Percentiles rank a stretch among this genome's conserved stretches.
phyloP scores from a whole-genome alignment of 2,888 invertebrate species.

The Rhamphomyia laevipes region DNA sequence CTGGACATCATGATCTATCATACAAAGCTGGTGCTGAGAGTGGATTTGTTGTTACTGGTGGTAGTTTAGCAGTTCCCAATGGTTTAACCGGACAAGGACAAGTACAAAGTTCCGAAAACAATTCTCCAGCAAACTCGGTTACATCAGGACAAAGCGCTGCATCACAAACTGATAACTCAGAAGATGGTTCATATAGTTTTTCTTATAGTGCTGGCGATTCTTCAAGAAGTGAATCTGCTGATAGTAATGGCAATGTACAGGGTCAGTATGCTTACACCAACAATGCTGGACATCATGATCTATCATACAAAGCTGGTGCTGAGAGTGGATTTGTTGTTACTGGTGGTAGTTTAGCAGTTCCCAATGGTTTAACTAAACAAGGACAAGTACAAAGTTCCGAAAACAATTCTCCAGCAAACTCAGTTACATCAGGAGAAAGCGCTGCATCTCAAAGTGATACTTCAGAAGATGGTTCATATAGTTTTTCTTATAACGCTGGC shows the following conservation, averaged over 20 bases:
- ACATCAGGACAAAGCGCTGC: no score
- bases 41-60: slow-evolving; percentile 44
- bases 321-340: slow-evolving; percentile 50
- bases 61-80: slow-evolving; percentile 23
- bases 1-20: slow-evolving; percentile 57
- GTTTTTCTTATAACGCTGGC: slow-evolving; percentile 26
- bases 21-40: slow-evolving; percentile 62
- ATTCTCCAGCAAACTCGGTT: no score
- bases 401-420: no score
- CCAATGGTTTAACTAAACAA: background rate
- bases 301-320: slow-evolving; percentile 59
- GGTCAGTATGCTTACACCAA: slow-evolving; percentile 58
- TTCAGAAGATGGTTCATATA: slow-evolving; percentile 11
- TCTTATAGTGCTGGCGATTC: slow-evolving; percentile 26
- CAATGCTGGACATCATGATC: slow-evolving; percentile 59
- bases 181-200: slow-evolving; percentile 22
- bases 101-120: no score
- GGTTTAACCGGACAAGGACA: no score
- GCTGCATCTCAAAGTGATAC: no score
- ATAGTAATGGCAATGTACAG: slow-evolving; percentile 29
- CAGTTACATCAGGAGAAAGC: no score
- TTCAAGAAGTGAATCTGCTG: slow-evolving; percentile 28
- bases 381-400: no score
- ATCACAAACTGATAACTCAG: no score
- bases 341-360: slow-evolving; percentile 30